Percentiles rank a stretch among this genome's conserved stretches.
Conservation (phyloP, 1,140 invertebrate species). For the Nomia melanderi region DNA sequence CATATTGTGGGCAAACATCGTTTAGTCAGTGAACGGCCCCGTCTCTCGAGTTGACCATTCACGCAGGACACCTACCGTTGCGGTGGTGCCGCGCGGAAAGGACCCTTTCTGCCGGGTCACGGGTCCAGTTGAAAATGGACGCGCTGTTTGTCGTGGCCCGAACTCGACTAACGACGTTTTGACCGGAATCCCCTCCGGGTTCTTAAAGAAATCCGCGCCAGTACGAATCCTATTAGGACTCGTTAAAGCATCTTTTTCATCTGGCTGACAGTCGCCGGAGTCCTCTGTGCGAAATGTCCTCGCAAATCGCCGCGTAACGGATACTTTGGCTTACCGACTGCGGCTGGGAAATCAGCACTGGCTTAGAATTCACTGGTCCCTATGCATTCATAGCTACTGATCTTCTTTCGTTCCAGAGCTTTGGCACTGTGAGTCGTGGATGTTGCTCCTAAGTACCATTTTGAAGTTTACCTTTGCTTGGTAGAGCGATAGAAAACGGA, state of each 20-base stretch:
- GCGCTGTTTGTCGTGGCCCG: conserved; percentile 7
- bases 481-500: too few relatives aligned
- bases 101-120: conserved; percentile 16
- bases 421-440: too few relatives aligned
- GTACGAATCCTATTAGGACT: conserved; percentile 54
- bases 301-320: conserved; percentile 37
- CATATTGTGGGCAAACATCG: conserved; percentile 39
- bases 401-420: neutral
- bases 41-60: conserved; percentile 30
- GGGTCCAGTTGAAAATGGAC: conserved; percentile 15
- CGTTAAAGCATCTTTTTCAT: conserved; percentile 50
- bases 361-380: neutral
- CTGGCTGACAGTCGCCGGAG: neutral
- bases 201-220: conserved; percentile 2
- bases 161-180: conserved; percentile 48
- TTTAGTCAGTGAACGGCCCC: conserved; percentile 2
- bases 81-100: conserved; percentile 13
- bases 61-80: neutral
- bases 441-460: neutral
- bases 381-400: neutral
- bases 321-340: conserved; percentile 48
- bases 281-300: neutral
- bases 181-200: conserved; percentile 29
- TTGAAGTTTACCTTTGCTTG: neutral
- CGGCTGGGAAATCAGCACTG: neutral